Evolutionary conservation across 2,888 invertebrate species (phyloP), one percentile per base, ranked within the genome.

Genomic region (Chalcosyrphus nemorum): DNA sequence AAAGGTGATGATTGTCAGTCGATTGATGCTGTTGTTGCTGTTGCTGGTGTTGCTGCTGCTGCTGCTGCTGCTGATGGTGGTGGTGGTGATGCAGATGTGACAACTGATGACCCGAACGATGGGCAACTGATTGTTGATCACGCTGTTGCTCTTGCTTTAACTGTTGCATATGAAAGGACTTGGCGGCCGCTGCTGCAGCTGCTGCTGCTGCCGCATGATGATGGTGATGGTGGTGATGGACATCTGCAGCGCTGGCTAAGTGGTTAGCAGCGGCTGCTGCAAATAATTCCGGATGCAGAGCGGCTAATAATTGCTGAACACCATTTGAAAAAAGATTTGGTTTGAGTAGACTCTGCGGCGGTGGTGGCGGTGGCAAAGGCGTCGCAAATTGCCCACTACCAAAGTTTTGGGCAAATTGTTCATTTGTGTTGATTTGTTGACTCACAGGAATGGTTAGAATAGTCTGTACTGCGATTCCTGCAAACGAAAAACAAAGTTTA

Each of bases 371-470:
- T 19, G 74, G 85, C 27, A 84, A 59, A 15, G 80, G 84, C 29
- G 84, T 70, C 38, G 84, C 84, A 17, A 84, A 84, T 2, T 78
- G 17, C 13, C 74, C 80, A 52, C 57, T 65, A n/a, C 90, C 90
- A 57, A 91, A 91, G 59, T 89, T 90, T 57, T 91, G 90, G 57
- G 90, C 87, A 82, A 92, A 90, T 88, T 94, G 94, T 87, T 94
- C 94, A 90, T 93, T 94, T 57, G 94, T 94, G 92, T 96, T 96
- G 87, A 97, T 96, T 92, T 97, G 96, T 57, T 92, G 92, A 92
- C 96, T 97, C 81, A 98, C 97, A 70, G 98, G 98, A 90, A 98
- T 98, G 87, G 98, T 98, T 88, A 98, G 93, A 90, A 98, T 97
- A 89, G 98, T 98, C 93, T 98, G 98, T 63, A 98, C 96, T 68